Conservation (phyloP, 2,888 invertebrate genomes). For the Sclerodermus sp. region DNA sequence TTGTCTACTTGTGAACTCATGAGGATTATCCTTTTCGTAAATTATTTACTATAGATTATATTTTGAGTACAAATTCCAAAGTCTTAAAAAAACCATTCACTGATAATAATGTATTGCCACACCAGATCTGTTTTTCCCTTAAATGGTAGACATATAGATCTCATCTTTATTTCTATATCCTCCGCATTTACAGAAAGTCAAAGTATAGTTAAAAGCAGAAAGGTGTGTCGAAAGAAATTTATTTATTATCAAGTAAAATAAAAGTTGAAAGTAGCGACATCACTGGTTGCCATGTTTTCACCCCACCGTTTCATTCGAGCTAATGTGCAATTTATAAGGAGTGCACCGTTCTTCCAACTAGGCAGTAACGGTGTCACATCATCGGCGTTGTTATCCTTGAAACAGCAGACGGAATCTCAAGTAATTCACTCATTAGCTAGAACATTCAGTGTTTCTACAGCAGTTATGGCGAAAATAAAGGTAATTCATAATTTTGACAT, state of each 20-base stretch:
- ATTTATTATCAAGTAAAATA: too few species aligned
- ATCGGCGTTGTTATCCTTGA: constrained; percentile 5
- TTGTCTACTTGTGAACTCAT: too few species aligned
- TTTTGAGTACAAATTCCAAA: neutral
- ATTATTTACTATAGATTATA: too few species aligned
- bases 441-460: constrained; percentile 29
- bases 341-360: constrained; percentile 24
- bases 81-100: neutral
- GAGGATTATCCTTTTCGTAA: neutral
- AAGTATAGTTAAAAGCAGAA: too few species aligned
- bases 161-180: too few species aligned
- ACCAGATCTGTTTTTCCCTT: too few species aligned
- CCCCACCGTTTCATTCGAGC: constrained; percentile 37
- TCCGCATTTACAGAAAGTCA: too few species aligned
- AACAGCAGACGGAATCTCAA: neutral
- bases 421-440: constrained; percentile 18
- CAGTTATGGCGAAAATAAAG: constrained; percentile 51
- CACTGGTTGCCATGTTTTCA: constrained; percentile 42
- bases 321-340: constrained; percentile 35
- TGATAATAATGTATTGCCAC: too few species aligned
- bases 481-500: constrained; percentile 24
- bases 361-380: constrained; percentile 23
- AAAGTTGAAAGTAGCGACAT: neutral
- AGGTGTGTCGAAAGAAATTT: too few species aligned
- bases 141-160: too few species aligned